Evolutionary conservation across 2,113 vertebrate species (phyloP), one percentile per base, ranked within the genome.

Genomic region (Sylvilagus bachmani): DNA sequence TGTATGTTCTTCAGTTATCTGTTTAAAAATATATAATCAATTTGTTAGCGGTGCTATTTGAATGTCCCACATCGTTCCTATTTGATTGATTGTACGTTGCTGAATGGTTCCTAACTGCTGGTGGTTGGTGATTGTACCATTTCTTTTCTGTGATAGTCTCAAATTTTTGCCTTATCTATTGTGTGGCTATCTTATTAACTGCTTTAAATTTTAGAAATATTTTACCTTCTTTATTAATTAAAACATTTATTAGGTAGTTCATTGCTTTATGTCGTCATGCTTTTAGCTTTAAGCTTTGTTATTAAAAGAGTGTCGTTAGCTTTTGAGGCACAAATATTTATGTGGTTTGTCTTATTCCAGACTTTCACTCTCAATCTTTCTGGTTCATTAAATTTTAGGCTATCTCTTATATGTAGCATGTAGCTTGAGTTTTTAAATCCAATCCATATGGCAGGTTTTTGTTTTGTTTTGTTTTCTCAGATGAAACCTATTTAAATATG

Each of bases 211-310:
- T 22, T 91, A 79, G 17, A 73, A 75, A 22, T 71, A 36, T 94
- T 73, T 93, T 66, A 73, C 67, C 11, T 84, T 88, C 11, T 12
- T 78, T 88, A 16, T 58, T 73, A 78, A 78, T 73, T 78, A 79
- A 82, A 87, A 78, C 4, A 58, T 73, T 80, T 61, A 64, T 78
- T 66, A 36, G 29, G 27, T 73, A 3, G 10, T n/a, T 90, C 86
- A 77, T 95, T 21, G 36, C 16, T 83, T 14, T 31, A 27, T 53
- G 33, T 66, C 13, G 53, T 90, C 61, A 51, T 12, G 3, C 13
- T 81, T 81, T 86, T 66, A 51, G 58, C 53, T 86, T 69, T 86
- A 81, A 53, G 12, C 14, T 92, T 89, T 78, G 31, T 31, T 69
- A 80, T 29, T 53, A 79, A 38, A n/a, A 77, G 49, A 53, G 21